Evolutionary conservation across 2,113 vertebrate species (phyloP), one percentile per base, ranked within the genome.

Genomic region (Oreochromis tanganicae): DNA sequence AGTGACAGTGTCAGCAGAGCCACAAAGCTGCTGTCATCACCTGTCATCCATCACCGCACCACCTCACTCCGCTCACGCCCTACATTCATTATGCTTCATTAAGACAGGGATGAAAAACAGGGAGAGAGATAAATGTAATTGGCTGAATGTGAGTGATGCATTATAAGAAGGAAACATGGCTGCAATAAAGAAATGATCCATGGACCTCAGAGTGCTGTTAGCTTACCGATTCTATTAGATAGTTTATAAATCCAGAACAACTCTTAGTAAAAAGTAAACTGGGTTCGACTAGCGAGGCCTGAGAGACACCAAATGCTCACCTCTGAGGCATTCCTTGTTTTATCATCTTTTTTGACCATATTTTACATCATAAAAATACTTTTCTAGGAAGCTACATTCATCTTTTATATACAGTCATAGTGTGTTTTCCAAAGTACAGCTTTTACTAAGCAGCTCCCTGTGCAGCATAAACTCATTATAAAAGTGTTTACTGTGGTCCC

Each of bases 1-100:
- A 89, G 79, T 50, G 86, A 56, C 84, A 32, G 83, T 71, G 89
- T 82, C 85, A 82, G 89, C 68, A 55, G 68, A 91, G 54, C 48
- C 80, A 57, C 82, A 78, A 50, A 85, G 61, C 85, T 71, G 81
- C 84, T 71, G 87, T 85, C 88, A 81, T 48, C 85, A 52, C 80
- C 88, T 81, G 79, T 78, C 86, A 89, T 94, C 89, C 92, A 92
- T 94, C 93, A 87, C 29, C 32, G 17, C 84, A 73, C 73, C 79
- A 75, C 81, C 91, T 75, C 84, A 57, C 81, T 83, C 86, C 5
- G 9, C 85, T 41, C 29, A 10, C 81, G n/a, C 57, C 85, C 9
- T 71, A 59, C 13, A 41, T 36, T 73, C 88, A 91, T 84, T 82
- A 80, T 2, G 24, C 9, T 85, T 87, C 88, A 86, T 91, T 92